Percentiles rank a stretch among this genome's conserved stretches.
These are phyloP conservation scores for Opisthocomus hoazin DNA, from an alignment of 2,113 vertebrate species.

Conservation along the genomic window DNA sequence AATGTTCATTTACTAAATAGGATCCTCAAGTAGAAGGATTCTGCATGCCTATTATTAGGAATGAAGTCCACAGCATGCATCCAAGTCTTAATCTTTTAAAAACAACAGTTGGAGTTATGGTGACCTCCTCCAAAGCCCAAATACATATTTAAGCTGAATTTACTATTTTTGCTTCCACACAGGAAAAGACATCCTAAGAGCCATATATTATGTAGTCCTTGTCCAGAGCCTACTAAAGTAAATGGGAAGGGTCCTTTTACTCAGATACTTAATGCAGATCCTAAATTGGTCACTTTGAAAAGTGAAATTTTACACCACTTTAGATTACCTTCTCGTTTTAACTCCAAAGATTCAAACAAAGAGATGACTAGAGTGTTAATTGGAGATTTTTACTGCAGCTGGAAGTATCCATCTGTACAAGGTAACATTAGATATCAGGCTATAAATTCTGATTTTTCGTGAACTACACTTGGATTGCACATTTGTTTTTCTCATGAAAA, in stretches of 20 bases:
- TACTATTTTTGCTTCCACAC: neutral
- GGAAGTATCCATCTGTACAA: neutral
- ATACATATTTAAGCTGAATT: neutral
- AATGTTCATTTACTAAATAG: neutral
- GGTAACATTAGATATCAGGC: neutral
- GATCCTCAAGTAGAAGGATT: neutral
- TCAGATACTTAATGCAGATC: neutral
- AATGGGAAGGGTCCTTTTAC: neutral
- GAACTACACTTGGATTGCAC: neutral
- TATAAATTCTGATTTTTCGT: neutral
- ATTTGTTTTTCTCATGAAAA: constrained; percentile 14
- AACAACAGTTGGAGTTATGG: neutral
- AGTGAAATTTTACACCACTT: neutral
- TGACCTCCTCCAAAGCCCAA: neutral
- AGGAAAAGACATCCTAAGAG: neutral
- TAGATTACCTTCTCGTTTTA: neutral
- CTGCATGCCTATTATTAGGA: neutral
- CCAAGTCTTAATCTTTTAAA: neutral
- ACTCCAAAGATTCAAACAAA: constrained; percentile 20
- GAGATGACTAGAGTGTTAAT: neutral
- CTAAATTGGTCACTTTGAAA: neutral
- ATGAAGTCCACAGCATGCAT: neutral
- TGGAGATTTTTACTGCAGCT: neutral
- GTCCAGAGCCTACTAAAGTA: neutral
- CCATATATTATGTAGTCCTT: neutral